These are phyloP conservation scores for Dicrostonyx torquatus DNA, from an alignment of 2,797 vertebrate genomes.

Conservation along the genomic window DNA sequence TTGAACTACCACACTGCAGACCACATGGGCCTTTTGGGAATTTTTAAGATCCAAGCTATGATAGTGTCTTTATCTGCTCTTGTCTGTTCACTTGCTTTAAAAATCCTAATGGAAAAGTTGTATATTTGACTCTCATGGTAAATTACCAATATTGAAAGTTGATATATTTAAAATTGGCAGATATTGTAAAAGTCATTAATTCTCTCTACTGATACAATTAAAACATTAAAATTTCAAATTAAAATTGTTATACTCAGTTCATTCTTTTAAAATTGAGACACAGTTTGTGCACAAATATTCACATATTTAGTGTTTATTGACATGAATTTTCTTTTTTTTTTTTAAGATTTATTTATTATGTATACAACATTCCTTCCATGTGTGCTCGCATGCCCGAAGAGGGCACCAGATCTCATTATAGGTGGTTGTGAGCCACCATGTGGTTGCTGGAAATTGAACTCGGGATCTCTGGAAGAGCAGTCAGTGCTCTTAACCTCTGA, in stretches of 20 bases:
- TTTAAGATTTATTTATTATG: no score
- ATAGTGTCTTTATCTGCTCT: neutral
- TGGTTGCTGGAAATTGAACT: no score
- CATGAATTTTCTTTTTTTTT: slow-evolving; percentile 10
- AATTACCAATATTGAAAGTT: neutral
- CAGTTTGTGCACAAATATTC: neutral
- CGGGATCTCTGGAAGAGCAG: no score
- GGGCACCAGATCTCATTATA: no score
- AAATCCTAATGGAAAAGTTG: neutral
- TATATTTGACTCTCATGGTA: neutral
- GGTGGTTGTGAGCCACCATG: no score
- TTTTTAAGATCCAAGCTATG: neutral
- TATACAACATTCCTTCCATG: no score
- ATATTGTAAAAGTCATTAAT: neutral
- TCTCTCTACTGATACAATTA: neutral
- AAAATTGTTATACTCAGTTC: neutral
- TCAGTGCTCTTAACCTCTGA: no score
- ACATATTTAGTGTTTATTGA: neutral
- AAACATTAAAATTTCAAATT: neutral
- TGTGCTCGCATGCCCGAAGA: no score
- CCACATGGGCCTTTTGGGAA: neutral
- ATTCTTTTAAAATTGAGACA: neutral
- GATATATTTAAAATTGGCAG: neutral
- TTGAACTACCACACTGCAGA: neutral
- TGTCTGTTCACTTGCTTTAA: neutral